phyloP scores from a whole-genome alignment of 2,797 vertebrate genomes.

The Thunnus albacares region DNA sequence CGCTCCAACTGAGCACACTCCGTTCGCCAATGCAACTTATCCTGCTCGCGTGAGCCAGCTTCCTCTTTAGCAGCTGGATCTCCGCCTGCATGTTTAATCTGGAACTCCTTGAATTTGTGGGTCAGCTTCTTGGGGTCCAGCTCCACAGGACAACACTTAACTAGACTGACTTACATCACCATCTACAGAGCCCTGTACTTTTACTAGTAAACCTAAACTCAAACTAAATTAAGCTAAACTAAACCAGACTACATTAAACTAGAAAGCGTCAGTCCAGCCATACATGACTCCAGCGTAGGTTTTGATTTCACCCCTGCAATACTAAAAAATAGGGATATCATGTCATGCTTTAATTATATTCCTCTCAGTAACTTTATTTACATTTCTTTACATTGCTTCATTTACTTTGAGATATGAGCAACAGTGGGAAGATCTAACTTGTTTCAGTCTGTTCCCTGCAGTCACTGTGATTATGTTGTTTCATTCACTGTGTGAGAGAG shows the following conservation, averaged over 20 bases:
- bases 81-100: slow-evolving; percentile 99
- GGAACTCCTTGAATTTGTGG: slow-evolving; percentile 99
- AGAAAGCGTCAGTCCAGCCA: neutral
- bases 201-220: neutral
- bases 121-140: slow-evolving; percentile 96
- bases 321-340: too few species aligned
- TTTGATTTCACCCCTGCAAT: too few species aligned
- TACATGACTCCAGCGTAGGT: too few species aligned
- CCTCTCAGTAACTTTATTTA: too few species aligned
- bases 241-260: neutral
- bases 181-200: neutral
- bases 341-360: too few species aligned
- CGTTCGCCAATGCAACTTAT: slow-evolving; percentile 95
- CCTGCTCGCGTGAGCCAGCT: slow-evolving; percentile 97
- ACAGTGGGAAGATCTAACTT: too few species aligned
- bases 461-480: too few species aligned
- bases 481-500: too few species aligned
- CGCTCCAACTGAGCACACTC: slow-evolving; percentile 97
- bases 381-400: too few species aligned
- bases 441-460: too few species aligned
- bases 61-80: slow-evolving; percentile 97
- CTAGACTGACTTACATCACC: neutral
- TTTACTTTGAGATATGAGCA: too few species aligned
- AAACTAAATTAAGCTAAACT: neutral
- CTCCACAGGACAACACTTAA: slow-evolving; percentile 85